These are phyloP conservation scores for Elephantulus edwardii DNA, from an alignment of 2,113 vertebrate species.

Conservation along the genomic window DNA sequence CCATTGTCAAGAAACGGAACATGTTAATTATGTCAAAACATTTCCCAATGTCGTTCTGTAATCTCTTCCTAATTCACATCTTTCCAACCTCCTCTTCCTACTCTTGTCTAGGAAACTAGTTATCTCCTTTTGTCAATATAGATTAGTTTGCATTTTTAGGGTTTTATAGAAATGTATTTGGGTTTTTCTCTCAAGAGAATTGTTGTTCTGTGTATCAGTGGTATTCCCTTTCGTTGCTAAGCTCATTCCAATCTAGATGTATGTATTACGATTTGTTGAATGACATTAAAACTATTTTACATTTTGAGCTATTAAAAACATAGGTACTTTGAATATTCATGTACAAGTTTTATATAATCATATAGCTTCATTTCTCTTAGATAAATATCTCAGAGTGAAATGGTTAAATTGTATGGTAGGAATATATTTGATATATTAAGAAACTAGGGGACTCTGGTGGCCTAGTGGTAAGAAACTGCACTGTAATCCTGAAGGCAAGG, in stretches of 20 bases:
- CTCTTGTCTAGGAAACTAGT: background rate
- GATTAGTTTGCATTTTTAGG: background rate
- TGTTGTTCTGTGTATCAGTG: background rate
- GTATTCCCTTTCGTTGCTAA: background rate
- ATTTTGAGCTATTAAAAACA: too few relatives aligned
- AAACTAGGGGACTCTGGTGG: too few relatives aligned
- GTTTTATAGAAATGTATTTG: background rate
- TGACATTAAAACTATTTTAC: too few relatives aligned
- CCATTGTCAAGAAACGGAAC: background rate
- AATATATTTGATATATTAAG: background rate
- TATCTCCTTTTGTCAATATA: background rate
- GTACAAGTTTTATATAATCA: background rate
- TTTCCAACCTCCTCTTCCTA: too few relatives aligned
- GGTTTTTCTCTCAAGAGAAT: background rate
- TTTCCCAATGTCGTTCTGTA: background rate
- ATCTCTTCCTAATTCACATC: background rate
- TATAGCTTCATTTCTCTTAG: too few relatives aligned
- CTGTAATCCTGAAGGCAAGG: too few relatives aligned
- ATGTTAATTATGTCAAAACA: background rate
- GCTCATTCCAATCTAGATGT: background rate
- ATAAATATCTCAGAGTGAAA: constrained; percentile 25
- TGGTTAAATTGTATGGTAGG: background rate
- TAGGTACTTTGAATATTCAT: background rate
- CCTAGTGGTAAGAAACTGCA: too few relatives aligned
- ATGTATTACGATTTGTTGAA: background rate